phyloP scores from a whole-genome alignment of 2,888 invertebrate genomes.

The Lottia gigantea region DNA sequence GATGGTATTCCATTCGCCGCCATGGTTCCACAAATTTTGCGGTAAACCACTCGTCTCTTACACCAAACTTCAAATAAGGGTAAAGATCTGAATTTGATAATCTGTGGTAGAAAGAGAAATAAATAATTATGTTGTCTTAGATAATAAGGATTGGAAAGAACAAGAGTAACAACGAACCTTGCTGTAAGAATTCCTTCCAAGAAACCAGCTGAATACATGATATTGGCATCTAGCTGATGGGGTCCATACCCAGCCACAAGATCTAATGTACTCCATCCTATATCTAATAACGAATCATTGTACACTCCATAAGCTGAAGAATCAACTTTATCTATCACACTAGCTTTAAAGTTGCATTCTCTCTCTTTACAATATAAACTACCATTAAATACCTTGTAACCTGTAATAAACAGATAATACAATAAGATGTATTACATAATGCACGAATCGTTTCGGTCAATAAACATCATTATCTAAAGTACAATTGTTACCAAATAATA shows the following conservation, averaged over 20 bases:
- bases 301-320: slow-evolving; percentile 40
- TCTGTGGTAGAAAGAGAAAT: no score
- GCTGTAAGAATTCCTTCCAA: slow-evolving; percentile 46
- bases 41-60: no score
- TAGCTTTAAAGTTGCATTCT: slow-evolving; percentile 13
- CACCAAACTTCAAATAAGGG: no score
- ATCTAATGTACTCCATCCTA: slow-evolving; percentile 46
- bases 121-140: no score
- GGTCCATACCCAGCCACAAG: slow-evolving; percentile 36
- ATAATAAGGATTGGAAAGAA: no score
- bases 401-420: neutral
- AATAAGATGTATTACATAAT: no score
- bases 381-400: slow-evolving; percentile 7
- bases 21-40: no score
- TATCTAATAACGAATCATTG: slow-evolving; percentile 34
- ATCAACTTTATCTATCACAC: neutral
- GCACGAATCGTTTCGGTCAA: no score
- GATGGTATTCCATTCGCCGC: no score
- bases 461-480: no score
- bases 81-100: no score
- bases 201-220: slow-evolving; percentile 45
- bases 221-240: slow-evolving; percentile 23
- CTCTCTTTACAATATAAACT: slow-evolving; percentile 19
- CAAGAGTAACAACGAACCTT: slow-evolving; percentile 29
- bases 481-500: no score